Percentiles rank a stretch among this genome's conserved stretches.
phyloP scores from a whole-genome alignment of 2,888 invertebrate species.

The Heliconius cydno region DNA sequence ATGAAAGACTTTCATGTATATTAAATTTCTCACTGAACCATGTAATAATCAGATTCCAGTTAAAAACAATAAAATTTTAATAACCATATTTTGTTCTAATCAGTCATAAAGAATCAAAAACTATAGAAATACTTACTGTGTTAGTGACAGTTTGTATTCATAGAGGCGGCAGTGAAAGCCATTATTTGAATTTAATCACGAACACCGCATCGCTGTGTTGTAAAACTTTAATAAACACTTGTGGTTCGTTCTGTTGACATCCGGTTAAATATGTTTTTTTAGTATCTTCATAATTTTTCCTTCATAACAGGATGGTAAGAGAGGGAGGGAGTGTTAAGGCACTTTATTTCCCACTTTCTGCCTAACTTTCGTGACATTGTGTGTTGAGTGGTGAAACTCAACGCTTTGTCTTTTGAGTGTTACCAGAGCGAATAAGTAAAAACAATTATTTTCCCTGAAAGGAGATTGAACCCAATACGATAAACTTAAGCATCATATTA shows the following conservation, averaged over 20 bases:
- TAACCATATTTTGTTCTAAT: background rate
- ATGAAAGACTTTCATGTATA: too few species aligned
- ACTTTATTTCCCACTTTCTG: background rate
- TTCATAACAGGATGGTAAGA: background rate
- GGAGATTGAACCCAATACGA: background rate
- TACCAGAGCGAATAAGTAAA: background rate
- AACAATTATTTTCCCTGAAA: background rate
- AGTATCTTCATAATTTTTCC: too few species aligned
- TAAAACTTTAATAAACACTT: conserved; percentile 18
- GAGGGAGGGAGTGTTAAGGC: background rate
- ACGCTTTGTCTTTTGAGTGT: background rate
- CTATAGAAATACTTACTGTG: conserved; percentile 5
- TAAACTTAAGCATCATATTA: background rate
- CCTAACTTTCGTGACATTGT: background rate
- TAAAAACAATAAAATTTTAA: too few species aligned
- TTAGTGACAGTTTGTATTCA: conserved; percentile 11
- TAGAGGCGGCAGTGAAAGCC: background rate
- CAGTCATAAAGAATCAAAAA: conserved; percentile 7
- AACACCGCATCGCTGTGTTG: background rate
- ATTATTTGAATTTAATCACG: conserved; percentile 22
- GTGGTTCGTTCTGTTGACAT: conserved; percentile 1
- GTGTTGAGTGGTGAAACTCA: background rate
- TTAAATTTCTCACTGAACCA: too few species aligned
- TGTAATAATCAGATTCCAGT: background rate
- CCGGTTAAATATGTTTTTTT: background rate